Percentiles rank a stretch among this genome's conserved stretches.
Conservation (phyloP, 2,113 vertebrate species). For the Pollachius pollachius region DNA sequence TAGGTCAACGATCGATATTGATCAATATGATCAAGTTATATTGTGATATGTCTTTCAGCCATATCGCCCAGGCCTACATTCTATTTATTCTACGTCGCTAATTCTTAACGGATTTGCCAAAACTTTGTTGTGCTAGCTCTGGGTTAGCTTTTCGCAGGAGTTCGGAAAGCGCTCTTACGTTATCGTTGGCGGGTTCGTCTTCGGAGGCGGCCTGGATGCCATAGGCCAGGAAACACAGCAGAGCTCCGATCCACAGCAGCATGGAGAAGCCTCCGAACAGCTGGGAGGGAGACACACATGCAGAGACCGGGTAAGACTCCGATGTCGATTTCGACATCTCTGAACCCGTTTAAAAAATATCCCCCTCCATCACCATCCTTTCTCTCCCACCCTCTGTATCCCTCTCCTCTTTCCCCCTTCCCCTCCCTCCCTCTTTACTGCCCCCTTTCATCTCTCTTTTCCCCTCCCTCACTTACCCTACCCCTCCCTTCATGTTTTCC, state of each 20-base stretch:
- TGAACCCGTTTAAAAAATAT: neutral
- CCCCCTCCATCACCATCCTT: neutral
- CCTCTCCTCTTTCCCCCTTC: too few relatives aligned
- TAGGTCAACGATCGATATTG: neutral
- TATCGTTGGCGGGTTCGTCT: slow-evolving; percentile 84
- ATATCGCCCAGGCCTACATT: too few relatives aligned
- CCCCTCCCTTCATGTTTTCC: too few relatives aligned
- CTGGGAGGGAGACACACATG: slow-evolving; percentile 44
- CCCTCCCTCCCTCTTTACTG: too few relatives aligned
- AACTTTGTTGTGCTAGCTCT: too few relatives aligned
- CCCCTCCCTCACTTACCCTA: too few relatives aligned
- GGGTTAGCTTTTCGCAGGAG: too few relatives aligned
- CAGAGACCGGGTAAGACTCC: neutral
- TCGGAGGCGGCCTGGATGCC: slow-evolving; percentile 82
- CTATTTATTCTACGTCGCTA: too few relatives aligned
- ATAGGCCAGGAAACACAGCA: slow-evolving; percentile 92
- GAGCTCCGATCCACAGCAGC: slow-evolving; percentile 92
- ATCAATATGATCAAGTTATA: neutral
- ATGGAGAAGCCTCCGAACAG: slow-evolving; percentile 96
- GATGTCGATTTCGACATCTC: neutral
- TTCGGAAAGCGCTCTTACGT: slow-evolving; percentile 71
- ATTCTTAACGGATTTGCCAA: too few relatives aligned
- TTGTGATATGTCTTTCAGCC: too few relatives aligned
- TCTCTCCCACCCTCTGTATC: too few relatives aligned
- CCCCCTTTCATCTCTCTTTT: too few relatives aligned